Evolutionary conservation across 1,140 invertebrate genomes (phyloP), one percentile per base, ranked within the genome.

Genomic region (Caenorhabditis tropicalis): DNA sequence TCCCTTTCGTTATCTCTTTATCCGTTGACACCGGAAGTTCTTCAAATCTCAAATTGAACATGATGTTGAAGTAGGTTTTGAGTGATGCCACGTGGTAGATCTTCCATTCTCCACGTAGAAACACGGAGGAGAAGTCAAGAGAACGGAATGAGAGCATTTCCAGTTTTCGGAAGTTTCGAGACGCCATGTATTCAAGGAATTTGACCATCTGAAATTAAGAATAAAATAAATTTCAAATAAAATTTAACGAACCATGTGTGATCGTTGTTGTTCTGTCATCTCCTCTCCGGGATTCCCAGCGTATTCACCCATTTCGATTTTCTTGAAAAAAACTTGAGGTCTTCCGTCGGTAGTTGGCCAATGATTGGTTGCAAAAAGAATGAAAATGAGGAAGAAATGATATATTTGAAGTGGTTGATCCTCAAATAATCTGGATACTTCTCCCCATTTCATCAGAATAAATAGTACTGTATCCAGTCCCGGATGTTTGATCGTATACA

Each of bases 31-130:
- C 9, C 16, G 74, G 74, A n/a, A 84, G 74, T 19, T 84, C 83
- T 48, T 84, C 83, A 31, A 84, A 84, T 24, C 83, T 39, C 31
- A 84, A 27, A 48, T 79, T 84, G 33, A 65, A 84, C 31, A 84
- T 5, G 6, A 84, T 79, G 31, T 84, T 84, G 74, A 80, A 80
- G 49, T 84, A 84, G 5, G 83, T 84, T 29, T 39, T 84, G 21
- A 84, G 10, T 4, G 83, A 46, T 10, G 83, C 33, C 39, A 19
- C 33, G 39, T 84, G 83, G 65, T 51, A 56, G 0, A 29, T 39
- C 16, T 49, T n/a, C 83, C 83, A 84, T 60, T 84, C 70, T 7
- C 83, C 83, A 19, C 83, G 43, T 19, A 39, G 53, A 33, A 80
- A 84, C 7, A 84, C 27, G 2, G 70, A 48, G 19, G 49, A 27